phyloP scores from a whole-genome alignment of 2,888 invertebrate species.

The Eilema caniola region DNA sequence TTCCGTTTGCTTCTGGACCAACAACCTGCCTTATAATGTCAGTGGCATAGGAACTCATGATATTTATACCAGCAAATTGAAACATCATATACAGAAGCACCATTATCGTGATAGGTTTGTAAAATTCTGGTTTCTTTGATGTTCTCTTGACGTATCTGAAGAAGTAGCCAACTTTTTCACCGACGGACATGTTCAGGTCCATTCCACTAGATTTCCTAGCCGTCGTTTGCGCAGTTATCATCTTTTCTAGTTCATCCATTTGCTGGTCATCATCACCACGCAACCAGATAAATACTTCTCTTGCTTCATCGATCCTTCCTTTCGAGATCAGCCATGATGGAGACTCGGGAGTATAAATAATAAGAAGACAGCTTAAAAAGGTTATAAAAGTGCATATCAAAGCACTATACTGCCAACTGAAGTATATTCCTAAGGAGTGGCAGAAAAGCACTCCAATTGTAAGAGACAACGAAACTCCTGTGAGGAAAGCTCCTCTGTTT shows the following conservation, averaged over 20 bases:
- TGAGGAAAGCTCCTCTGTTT: conserved; percentile 88
- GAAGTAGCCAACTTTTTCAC: conserved; percentile 55
- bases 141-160: conserved; percentile 66
- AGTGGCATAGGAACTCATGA: conserved; percentile 90
- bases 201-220: conserved; percentile 68
- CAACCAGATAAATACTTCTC: conserved; percentile 85
- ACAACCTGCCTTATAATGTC: conserved; percentile 88
- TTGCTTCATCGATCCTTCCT: conserved; percentile 85
- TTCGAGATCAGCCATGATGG: conserved; percentile 89
- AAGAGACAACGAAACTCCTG: conserved; percentile 87
- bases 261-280: conserved; percentile 80
- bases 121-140: conserved; percentile 83
- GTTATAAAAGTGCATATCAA: conserved; percentile 83
- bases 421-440: conserved; percentile 88
- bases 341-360: conserved; percentile 88
- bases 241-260: conserved; percentile 78
- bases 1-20: conserved; percentile 87
- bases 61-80: conserved; percentile 90
- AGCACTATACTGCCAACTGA: conserved; percentile 87
- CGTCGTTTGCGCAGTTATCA: conserved; percentile 77
- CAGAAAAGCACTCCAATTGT: conserved; percentile 88
- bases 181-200: conserved; percentile 59
- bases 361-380: conserved; percentile 81
- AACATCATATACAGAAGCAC: conserved; percentile 88
- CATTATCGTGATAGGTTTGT: conserved; percentile 88